Base-by-base conservation (phyloP, 2,888 invertebrate species). In the Eugnorisma glareosa region DNA sequence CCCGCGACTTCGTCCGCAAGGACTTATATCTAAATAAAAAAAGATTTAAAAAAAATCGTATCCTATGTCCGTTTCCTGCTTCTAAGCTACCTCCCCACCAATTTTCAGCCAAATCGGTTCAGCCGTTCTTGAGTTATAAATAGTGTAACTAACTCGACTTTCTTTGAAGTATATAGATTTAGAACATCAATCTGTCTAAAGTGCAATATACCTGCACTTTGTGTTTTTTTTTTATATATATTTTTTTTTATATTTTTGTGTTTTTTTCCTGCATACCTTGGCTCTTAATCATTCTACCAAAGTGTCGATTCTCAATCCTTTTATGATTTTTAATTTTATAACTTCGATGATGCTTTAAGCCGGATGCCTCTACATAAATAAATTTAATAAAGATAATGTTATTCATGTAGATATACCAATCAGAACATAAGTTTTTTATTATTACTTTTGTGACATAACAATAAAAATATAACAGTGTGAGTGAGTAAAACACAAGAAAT, bases 401-500 rank as follows among this genome's bases (percentile, higher is more conserved):
- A 10, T 31, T 35, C 1, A 48, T 48, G 28, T 64, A 4, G 64
- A 40, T 64, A 40, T 43, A 51, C 59, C 43, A 67, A 83, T 83
- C 45, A 63, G 61, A 67, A 51, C 31, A 59, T 51, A 18, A 5
- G 18, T 51, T 54, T 61, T 43, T 45, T 45, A 45, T 70, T 77
- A 24, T 13, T 64, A 8, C 5, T 18, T 24, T 31, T 15, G 18
- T 73, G 45, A 48, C n/a, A 66, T 6, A n/a, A 61, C 2, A 37
- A 59, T 10, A 54, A 76, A 67, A 76, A 54, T 68, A n/a, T 37
- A 24, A 6, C 31, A 48, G 37, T 69, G 43, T 69, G 63, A 8
- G 64, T 68, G 40, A 66, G 8, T 57, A 13, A 61, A 71, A 72
- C 61, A 69, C 80, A 69, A 63, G 24, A 85, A 80, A 84, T 76